Evolutionary conservation across 2,113 vertebrate species (phyloP).

Genomic region (Beaufortia kweichowensis): DNA sequence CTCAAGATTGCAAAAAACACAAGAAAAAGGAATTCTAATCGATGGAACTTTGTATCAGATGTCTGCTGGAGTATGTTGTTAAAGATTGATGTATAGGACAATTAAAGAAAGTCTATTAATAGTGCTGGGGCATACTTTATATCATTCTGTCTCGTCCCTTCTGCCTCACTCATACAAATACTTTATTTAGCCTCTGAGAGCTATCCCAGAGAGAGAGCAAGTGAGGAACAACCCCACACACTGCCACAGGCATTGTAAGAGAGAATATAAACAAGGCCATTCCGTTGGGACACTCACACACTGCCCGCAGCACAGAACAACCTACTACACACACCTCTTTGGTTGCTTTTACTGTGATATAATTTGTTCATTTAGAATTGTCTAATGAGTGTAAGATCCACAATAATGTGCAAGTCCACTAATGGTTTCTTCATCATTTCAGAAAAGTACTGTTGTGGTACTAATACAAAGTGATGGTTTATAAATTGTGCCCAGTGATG

Average conservation of each 20-base stretch:
- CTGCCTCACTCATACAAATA: slow-evolving; percentile 15
- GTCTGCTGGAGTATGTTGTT: slow-evolving; percentile 10
- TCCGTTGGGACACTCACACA: slow-evolving; percentile 76
- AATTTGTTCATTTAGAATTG: slow-evolving; percentile 73
- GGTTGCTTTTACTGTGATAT: slow-evolving; percentile 69
- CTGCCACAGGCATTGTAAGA: slow-evolving; percentile 82
- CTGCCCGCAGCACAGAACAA: slow-evolving; percentile 79
- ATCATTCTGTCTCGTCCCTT: not conserved
- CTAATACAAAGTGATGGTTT: not conserved
- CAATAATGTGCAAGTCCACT: slow-evolving; percentile 62
- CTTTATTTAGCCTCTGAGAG: slow-evolving; percentile 63
- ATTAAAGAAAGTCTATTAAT: slow-evolving; percentile 35
- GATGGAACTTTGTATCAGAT: not conserved
- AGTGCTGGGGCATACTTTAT: slow-evolving; percentile 1
- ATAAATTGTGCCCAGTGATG: slow-evolving; percentile 32
- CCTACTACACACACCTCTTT: slow-evolving; percentile 72
- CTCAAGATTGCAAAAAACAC: slow-evolving; percentile 24
- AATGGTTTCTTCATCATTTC: not conserved
- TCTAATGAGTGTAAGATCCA: slow-evolving; percentile 61
- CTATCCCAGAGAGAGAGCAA: slow-evolving; percentile 79
- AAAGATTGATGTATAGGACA: slow-evolving; percentile 29
- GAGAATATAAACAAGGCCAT: slow-evolving; percentile 88
- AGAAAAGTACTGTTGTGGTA: no score
- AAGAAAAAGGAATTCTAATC: slow-evolving; percentile 23
- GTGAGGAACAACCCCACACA: slow-evolving; percentile 80